Conservation (phyloP, 2,113 vertebrate species). For the Entelurus aequoreus region DNA sequence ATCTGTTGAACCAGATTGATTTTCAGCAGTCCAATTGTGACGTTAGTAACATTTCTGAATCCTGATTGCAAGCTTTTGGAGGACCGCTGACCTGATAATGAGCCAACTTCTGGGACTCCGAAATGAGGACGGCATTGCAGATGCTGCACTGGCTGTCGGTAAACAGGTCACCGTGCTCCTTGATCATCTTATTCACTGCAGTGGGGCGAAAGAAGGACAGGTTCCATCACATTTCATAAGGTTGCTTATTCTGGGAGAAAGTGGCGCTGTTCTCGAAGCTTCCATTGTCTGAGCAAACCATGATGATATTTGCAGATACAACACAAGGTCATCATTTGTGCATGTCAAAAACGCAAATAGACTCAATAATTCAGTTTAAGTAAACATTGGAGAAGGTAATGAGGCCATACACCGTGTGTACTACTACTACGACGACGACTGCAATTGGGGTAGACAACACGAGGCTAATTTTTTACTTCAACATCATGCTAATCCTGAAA, state of each 20-base stretch:
- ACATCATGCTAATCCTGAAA: neutral
- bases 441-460: no score
- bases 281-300: no score
- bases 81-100: conserved; percentile 88
- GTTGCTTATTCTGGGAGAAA: neutral
- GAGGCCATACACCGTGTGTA: no score
- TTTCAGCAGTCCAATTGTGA: neutral
- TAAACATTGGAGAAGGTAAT: no score
- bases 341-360: no score
- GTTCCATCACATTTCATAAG: conserved; percentile 16
- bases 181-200: conserved; percentile 89
- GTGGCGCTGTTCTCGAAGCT: no score
- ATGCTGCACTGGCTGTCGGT: conserved; percentile 91
- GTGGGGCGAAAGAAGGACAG: conserved; percentile 9
- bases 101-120: conserved; percentile 93
- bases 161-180: conserved; percentile 89
- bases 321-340: no score
- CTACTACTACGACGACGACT: no score
- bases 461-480: neutral
- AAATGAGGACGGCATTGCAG: conserved; percentile 92
- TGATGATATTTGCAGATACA: no score
- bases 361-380: no score
- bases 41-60: no score
- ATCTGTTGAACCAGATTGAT: neutral
- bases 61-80: neutral